phyloP scores from a whole-genome alignment of 2,113 vertebrate species.

The Xyliphius kryptos region DNA sequence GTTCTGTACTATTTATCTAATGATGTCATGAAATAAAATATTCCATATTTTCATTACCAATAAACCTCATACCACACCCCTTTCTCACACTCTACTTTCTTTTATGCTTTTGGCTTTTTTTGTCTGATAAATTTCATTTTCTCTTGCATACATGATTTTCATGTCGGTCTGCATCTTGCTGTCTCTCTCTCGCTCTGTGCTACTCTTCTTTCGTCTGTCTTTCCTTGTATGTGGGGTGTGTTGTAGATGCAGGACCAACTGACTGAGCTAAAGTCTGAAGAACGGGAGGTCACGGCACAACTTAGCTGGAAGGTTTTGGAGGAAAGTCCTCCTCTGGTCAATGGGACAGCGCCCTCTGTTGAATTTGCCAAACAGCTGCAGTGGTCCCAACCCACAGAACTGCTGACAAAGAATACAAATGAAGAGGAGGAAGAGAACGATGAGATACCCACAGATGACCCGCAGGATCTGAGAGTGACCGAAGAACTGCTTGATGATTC shows the following conservation, averaged over 20 bases:
- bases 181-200: background rate
- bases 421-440: conserved; percentile 49
- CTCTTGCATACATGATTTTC: no score
- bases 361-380: conserved; percentile 39
- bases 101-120: background rate
- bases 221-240: background rate
- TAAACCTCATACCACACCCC: background rate
- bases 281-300: conserved; percentile 70
- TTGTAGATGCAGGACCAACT: conserved; percentile 80
- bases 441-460: conserved; percentile 26
- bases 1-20: no score
- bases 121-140: background rate
- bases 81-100: background rate
- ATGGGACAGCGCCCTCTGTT: conserved; percentile 56
- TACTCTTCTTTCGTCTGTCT: no score
- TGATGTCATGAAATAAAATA: no score
- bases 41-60: background rate
- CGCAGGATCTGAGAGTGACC: conserved; percentile 29
- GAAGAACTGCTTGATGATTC: conserved; percentile 39
- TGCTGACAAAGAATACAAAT: conserved; percentile 44
- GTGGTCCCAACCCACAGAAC: conserved; percentile 46
- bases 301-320: conserved; percentile 76
- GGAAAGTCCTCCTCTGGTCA: conserved; percentile 73
- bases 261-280: conserved; percentile 75
- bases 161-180: background rate